These are phyloP conservation scores for Microtus oregoni DNA, from an alignment of 2,113 vertebrate genomes.

Conservation along the genomic window DNA sequence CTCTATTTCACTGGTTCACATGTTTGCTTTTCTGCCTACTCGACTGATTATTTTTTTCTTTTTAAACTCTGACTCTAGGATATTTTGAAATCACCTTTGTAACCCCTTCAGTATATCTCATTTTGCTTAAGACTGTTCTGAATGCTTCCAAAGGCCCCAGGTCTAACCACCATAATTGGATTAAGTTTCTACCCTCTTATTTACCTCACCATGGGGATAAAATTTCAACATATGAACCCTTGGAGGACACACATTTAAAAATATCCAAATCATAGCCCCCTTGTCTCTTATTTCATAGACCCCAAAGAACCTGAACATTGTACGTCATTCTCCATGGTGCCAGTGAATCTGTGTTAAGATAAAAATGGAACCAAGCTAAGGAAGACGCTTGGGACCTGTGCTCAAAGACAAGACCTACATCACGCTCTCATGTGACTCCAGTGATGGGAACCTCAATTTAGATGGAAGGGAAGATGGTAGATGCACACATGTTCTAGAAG, in stretches of 20 bases:
- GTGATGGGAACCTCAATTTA: not conserved
- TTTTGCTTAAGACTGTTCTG: not conserved
- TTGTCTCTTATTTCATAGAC: not conserved
- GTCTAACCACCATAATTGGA: not conserved
- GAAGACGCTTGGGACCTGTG: not conserved
- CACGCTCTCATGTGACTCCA: not conserved
- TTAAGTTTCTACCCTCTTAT: not conserved
- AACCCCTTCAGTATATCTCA: not conserved
- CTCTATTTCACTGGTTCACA: not conserved
- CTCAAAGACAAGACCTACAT: not conserved
- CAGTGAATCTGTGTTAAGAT: not conserved
- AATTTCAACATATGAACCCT: not conserved
- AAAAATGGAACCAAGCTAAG: not conserved
- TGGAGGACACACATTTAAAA: not conserved
- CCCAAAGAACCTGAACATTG: not conserved
- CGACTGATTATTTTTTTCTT: not conserved
- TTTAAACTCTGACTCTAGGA: not conserved
- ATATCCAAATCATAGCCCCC: rapidly evolving
- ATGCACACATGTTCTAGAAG: no score
- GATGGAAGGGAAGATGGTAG: not conserved
- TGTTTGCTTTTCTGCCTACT: not conserved
- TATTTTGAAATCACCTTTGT: not conserved
- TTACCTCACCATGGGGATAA: not conserved
- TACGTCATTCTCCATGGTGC: not conserved
- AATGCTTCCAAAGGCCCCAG: not conserved